Evolutionary conservation across 53 echinoderm and acorn worm species (phyloP).

Genomic region (Arbacia lixula): DNA sequence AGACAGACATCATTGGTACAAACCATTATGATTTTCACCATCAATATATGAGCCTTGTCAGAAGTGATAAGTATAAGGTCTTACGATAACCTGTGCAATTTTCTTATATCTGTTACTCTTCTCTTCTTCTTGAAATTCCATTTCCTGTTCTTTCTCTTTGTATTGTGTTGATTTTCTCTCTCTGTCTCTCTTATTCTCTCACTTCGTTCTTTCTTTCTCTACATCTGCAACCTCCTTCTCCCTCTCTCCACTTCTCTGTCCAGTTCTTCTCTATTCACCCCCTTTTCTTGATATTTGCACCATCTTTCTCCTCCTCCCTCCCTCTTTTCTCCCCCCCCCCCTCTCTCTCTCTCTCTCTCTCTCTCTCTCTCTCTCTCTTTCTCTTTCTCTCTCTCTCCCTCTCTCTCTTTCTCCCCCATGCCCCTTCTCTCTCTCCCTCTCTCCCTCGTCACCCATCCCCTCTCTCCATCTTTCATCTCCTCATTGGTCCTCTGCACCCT

Average conservation of each 20-base stretch:
- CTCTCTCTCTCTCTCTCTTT: background rate
- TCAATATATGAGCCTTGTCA: too few relatives aligned
- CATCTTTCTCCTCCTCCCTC: background rate
- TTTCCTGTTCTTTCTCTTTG: too few relatives aligned
- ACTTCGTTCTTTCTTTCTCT: background rate
- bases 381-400: background rate
- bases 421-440: background rate
- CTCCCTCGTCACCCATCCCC: background rate
- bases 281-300: background rate
- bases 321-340: background rate
- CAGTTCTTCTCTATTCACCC: background rate
- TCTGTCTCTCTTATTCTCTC: background rate
- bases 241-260: background rate
- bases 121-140: too few relatives aligned
- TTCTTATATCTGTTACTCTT: too few relatives aligned
- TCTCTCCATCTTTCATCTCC: background rate
- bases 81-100: too few relatives aligned
- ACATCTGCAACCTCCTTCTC: background rate
- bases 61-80: too few relatives aligned
- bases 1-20: too few relatives aligned
- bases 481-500: too few relatives aligned
- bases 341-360: background rate
- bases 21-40: too few relatives aligned
- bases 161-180: background rate
- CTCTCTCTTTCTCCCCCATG: background rate